Percentiles rank a stretch among this genome's conserved stretches.
phyloP scores from a whole-genome alignment of 2,888 invertebrate genomes.

The Tolmerus cingulatus region DNA sequence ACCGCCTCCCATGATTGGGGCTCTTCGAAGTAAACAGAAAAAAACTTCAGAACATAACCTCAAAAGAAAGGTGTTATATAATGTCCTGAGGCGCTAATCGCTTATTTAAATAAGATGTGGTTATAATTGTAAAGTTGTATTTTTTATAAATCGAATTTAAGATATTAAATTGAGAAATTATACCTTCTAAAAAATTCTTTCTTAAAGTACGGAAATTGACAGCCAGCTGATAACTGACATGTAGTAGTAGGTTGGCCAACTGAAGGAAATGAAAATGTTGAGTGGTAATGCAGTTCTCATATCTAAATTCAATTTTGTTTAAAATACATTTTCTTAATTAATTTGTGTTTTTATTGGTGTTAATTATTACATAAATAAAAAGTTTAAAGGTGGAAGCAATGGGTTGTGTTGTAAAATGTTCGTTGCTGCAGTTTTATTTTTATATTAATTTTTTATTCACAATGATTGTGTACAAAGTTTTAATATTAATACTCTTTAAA shows the following conservation, averaged over 20 bases:
- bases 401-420: background rate
- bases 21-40: background rate
- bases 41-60: background rate
- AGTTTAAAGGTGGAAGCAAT: background rate
- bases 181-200: background rate
- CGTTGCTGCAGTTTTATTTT: background rate
- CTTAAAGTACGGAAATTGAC: background rate
- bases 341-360: background rate
- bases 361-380: background rate
- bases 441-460: background rate
- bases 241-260: background rate
- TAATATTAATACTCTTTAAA: background rate
- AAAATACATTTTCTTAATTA: background rate
- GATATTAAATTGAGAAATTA: background rate
- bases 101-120: background rate
- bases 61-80: background rate
- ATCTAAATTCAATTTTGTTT: background rate
- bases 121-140: background rate
- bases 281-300: background rate
- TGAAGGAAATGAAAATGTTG: background rate
- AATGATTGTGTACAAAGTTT: background rate
- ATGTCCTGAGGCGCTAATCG: background rate
- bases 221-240: background rate
- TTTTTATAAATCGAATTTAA: background rate
- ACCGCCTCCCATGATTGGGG: conserved; percentile 28